These are phyloP conservation scores for Cotesia chilonis DNA, from an alignment of 1,140 invertebrate genomes.

Conservation along the genomic window DNA sequence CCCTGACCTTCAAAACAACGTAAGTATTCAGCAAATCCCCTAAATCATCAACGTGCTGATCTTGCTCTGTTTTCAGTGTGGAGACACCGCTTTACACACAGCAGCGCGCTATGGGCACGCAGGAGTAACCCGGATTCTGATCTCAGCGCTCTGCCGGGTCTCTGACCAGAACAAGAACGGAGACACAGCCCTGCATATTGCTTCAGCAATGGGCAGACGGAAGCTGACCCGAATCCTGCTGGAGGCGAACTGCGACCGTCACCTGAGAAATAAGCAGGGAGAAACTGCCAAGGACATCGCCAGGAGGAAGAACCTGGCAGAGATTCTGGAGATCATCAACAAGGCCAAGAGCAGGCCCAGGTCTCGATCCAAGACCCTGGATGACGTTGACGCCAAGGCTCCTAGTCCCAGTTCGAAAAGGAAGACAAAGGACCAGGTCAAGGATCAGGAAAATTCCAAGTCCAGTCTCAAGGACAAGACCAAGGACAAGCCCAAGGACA, in stretches of 20 bases:
- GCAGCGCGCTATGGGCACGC: constrained; percentile 95
- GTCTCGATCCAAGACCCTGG: constrained; percentile 52
- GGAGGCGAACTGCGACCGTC: constrained; percentile 83
- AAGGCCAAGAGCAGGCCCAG: constrained; percentile 67
- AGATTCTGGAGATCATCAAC: constrained; percentile 82
- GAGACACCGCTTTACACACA: constrained; percentile 95
- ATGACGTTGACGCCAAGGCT: constrained; percentile 16
- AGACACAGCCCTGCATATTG: constrained; percentile 92
- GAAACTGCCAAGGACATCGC: constrained; percentile 93
- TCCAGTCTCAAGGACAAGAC: constrained; percentile 63
- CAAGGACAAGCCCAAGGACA: constrained; percentile 53
- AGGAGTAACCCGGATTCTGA: constrained; percentile 91
- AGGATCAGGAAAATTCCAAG: constrained; percentile 59
- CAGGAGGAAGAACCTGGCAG: constrained; percentile 81
- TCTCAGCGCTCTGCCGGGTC: constrained; percentile 87
- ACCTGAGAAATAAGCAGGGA: constrained; percentile 87
- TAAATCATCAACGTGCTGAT: neutral
- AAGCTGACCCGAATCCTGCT: constrained; percentile 92
- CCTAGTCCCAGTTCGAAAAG: neutral
- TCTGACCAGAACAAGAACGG: constrained; percentile 97
- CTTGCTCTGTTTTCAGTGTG: constrained; percentile 76
- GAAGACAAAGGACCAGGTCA: constrained; percentile 56
- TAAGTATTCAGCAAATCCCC: constrained; percentile 62
- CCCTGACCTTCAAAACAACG: constrained; percentile 91
- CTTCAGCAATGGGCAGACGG: constrained; percentile 89